Evolutionary conservation across 1,140 invertebrate genomes (phyloP), one percentile per base, ranked within the genome.

Genomic region (Reticulitermes speratus): DNA sequence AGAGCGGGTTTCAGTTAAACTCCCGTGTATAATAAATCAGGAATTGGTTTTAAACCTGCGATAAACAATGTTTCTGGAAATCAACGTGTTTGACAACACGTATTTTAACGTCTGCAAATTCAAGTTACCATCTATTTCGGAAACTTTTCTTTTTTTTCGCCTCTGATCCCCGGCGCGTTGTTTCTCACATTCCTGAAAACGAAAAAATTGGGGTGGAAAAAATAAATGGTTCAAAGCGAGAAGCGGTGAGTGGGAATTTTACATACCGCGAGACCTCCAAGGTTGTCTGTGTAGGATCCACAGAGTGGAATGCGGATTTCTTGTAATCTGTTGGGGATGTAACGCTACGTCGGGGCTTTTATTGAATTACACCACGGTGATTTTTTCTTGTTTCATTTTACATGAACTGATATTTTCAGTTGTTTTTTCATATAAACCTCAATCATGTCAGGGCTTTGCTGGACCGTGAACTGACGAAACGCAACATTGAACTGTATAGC

Each of bases 311-410:
- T 8, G n/a, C 25, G 19, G 8, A 65, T 65, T 65, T 65, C 59
- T 30, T 59, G 14, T 59, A 59, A 59, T 59, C 9, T 30, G 2
- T 9, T 75, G 65, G n/a, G 65, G 2, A 75, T 30, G 65, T 12
- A 75, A 75, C n/a, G 65, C 65, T 30, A 30, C 65, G 2, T 75
- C 65, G 30, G 65, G 65, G 65, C 65, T 75, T 16, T 75, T 75
- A 75, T 75, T 75, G 65, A 75, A 75, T 75, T 75, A 75, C 25
- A 75, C n/a, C 65, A 75, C 65, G 65, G n/a, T 30, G 25, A 75
- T 75, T 75, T 30, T 25, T 30, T 75, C 9, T 75, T 65, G 8
- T 75, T 30, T 16, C n/a, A 30, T 55, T 6, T 21, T 12, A 16
- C 52, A 25, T 75, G 65, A 30, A 25, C 65, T 75, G 65, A 75